These are phyloP conservation scores for Girardinichthys multiradiatus DNA, from an alignment of 2,113 vertebrate species.

Conservation along the genomic window DNA sequence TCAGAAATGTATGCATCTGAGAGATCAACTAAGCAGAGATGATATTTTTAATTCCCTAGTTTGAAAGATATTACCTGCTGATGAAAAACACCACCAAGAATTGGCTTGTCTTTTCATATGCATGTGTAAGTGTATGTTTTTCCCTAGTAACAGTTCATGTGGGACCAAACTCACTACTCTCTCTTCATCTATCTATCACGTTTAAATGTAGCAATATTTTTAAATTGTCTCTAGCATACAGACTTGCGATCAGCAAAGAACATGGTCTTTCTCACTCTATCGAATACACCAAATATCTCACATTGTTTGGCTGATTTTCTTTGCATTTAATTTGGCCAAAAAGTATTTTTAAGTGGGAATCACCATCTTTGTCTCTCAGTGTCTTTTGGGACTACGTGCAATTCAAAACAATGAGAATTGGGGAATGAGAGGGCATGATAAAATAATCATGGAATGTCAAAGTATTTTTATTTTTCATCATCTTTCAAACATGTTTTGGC, in stretches of 20 bases:
- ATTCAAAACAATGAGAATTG: background rate
- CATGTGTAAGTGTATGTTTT: slow-evolving; percentile 17
- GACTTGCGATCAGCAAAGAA: slow-evolving; percentile 56
- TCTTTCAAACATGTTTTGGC: background rate
- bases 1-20: slow-evolving; percentile 36
- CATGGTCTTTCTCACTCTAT: slow-evolving; percentile 54
- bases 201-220: slow-evolving; percentile 78
- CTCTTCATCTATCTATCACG: slow-evolving; percentile 77
- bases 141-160: slow-evolving; percentile 55
- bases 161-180: slow-evolving; percentile 72
- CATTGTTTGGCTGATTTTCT: slow-evolving; percentile 25
- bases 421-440: background rate
- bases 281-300: slow-evolving; percentile 23
- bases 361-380: background rate
- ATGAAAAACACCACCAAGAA: slow-evolving; percentile 37
- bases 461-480: background rate
- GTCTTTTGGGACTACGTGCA: slow-evolving; percentile 17
- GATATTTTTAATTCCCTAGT: slow-evolving; percentile 43
- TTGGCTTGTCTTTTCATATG: slow-evolving; percentile 45
- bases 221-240: slow-evolving; percentile 65
- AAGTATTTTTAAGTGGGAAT: slow-evolving; percentile 24
- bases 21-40: slow-evolving; percentile 55
- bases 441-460: background rate
- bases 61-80: slow-evolving; percentile 52
- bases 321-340: slow-evolving; percentile 29